Base-by-base conservation (phyloP, 2,888 invertebrate species). In the Heliconius cydno region DNA sequence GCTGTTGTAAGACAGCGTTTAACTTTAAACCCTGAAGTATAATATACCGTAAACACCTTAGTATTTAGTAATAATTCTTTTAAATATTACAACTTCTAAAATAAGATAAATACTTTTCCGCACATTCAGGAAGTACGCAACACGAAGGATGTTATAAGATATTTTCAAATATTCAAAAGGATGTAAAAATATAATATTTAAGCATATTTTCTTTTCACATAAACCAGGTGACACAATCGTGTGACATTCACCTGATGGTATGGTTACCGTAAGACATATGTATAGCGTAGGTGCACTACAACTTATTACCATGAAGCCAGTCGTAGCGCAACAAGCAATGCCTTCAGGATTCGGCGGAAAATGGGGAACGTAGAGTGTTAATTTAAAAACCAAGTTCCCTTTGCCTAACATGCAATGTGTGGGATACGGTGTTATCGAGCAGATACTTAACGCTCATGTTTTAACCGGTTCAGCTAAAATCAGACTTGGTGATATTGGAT, bases 251-350 rank as follows among this genome's bases (percentile, higher is more conserved):
- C 68, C 15, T 70, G 38, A 41, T 70, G 68, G 68, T 41, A n/a
- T 15, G 41, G 68, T 25, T 70, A 15, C 3, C 68, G 13, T 70
- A 70, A 70, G 41, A 41, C 68, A 70, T 70, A 70, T 41, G 68
- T 70, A 70, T 25, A 70, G 41, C 68, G 68, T 41, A 57, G 57
- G 57, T 57, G 22, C 67, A n/a, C 38, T 25, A 68, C 15, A n/a
- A 38, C 41, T 70, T 25, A 22, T 66, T 66, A 28, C 9, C 34
- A 34, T 7, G 19, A 52, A 2, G 46, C 15, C 46, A 52, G 19
- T 52, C 2, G 19, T 19, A 6, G 15, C 46, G 1, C 15, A 46
- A 46, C 6, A 15, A 0, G 15, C 46, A 46, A 15, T 6, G 5
- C 15, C 2, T 19, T 2, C 15, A 46, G 46, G 15, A 13, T 46